Percentiles rank a stretch among this genome's conserved stretches.
phyloP scores from a whole-genome alignment of 2,113 vertebrate species.

The Uria aalge region DNA sequence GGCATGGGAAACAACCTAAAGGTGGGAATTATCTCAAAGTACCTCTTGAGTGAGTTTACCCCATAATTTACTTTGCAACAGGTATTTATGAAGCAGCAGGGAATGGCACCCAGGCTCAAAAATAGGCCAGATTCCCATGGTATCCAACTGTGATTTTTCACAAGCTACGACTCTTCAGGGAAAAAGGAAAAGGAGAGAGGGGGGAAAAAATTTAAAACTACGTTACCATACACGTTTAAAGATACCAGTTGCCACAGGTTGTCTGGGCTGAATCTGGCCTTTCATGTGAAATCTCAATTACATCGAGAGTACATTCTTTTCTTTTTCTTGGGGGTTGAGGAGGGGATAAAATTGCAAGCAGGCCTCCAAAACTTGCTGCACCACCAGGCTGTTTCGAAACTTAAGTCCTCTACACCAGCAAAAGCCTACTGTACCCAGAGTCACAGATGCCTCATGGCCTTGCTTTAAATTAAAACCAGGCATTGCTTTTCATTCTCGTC shows the following conservation, averaged over 20 bases:
- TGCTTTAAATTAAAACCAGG: slow-evolving; percentile 5
- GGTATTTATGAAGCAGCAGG: slow-evolving; percentile 11
- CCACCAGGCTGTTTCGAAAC: background rate
- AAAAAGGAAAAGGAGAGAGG: background rate
- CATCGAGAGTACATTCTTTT: background rate
- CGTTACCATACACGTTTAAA: background rate
- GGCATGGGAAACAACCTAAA: background rate
- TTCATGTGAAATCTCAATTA: background rate
- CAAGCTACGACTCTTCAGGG: background rate
- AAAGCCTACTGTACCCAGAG: background rate
- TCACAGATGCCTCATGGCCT: background rate
- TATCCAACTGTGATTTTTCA: background rate
- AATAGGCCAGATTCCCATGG: background rate
- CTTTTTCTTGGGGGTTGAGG: background rate
- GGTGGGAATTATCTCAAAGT: background rate
- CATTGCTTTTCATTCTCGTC: background rate
- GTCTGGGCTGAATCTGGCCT: background rate
- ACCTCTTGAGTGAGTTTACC: background rate
- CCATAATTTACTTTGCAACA: background rate
- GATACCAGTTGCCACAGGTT: background rate
- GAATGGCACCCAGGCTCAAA: background rate
- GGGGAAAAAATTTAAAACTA: background rate
- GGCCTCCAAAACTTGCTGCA: background rate
- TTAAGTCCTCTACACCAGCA: background rate
- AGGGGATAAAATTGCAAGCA: background rate